Evolutionary conservation across 2,113 vertebrate species (phyloP).

Genomic region (Acrocephalus arundinaceus): DNA sequence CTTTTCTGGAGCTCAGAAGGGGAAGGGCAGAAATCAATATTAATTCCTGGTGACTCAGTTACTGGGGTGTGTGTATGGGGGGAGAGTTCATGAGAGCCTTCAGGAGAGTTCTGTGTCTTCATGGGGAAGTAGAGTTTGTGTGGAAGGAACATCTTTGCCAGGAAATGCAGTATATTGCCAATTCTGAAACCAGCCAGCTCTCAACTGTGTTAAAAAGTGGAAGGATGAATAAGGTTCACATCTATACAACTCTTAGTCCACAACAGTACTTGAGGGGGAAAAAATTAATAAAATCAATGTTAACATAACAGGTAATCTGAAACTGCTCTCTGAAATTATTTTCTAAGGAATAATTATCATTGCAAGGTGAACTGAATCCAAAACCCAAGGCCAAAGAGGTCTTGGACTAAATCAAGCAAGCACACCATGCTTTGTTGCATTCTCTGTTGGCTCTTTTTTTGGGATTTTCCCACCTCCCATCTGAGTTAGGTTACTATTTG

Average conservation of each 20-base stretch:
- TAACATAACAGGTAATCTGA: neutral
- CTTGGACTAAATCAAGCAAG: neutral
- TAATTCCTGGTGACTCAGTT: neutral
- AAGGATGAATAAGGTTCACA: neutral
- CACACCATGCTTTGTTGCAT: neutral
- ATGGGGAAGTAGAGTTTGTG: neutral
- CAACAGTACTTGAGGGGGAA: neutral
- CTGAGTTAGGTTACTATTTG: neutral
- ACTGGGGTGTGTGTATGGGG: too few species aligned
- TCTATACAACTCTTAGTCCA: neutral
- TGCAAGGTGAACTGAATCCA: neutral
- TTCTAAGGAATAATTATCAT: neutral
- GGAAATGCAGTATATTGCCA: neutral
- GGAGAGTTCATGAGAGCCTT: neutral
- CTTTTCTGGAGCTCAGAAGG: neutral
- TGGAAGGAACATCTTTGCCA: neutral
- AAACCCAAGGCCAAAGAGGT: neutral
- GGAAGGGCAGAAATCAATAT: neutral
- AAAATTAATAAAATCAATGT: neutral
- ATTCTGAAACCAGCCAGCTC: neutral
- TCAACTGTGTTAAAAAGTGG: neutral
- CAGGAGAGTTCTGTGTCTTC: neutral
- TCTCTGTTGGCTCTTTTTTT: neutral
- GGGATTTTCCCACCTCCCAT: neutral
- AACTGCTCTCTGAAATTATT: neutral